Conservation (phyloP, 2,888 invertebrate genomes). For the Meteorus colon region DNA sequence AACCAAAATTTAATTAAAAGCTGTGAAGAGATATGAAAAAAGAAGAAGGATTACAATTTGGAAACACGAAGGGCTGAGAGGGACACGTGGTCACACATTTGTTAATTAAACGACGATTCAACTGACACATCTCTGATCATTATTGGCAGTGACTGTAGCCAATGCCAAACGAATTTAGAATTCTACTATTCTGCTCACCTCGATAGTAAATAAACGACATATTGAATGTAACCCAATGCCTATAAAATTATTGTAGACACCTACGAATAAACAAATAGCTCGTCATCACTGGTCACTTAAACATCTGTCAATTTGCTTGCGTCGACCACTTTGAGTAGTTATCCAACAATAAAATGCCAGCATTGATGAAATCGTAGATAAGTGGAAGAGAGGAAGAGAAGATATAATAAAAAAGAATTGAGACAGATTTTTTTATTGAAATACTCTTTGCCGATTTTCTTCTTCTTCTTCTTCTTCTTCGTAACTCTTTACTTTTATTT, state of each 20-base stretch:
- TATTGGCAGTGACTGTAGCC: conserved; percentile 10
- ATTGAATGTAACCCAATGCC: conserved; percentile 46
- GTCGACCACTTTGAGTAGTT: conserved; percentile 4
- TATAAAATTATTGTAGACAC: conserved; percentile 15
- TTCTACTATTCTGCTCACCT: background rate
- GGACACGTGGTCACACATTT: background rate
- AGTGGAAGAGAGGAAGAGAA: background rate
- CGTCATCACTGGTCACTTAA: conserved; percentile 43
- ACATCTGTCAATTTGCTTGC: conserved; percentile 51
- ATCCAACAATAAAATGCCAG: background rate
- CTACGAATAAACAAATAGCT: conserved; percentile 43
- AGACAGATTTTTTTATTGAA: conserved; percentile 5
- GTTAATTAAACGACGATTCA: conserved; percentile 32
- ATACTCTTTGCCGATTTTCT: background rate
- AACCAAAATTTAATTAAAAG: background rate
- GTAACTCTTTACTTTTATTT: conserved; percentile 28
- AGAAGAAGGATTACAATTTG: background rate
- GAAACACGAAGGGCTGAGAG: background rate
- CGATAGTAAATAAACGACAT: conserved; percentile 49
- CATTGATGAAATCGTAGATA: background rate
- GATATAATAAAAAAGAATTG: background rate
- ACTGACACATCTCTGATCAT: conserved; percentile 20
- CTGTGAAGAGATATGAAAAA: background rate
- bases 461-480: background rate
- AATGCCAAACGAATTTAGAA: background rate